phyloP scores from a whole-genome alignment of 2,888 invertebrate species.

The Hofmannophila pseudospretella region DNA sequence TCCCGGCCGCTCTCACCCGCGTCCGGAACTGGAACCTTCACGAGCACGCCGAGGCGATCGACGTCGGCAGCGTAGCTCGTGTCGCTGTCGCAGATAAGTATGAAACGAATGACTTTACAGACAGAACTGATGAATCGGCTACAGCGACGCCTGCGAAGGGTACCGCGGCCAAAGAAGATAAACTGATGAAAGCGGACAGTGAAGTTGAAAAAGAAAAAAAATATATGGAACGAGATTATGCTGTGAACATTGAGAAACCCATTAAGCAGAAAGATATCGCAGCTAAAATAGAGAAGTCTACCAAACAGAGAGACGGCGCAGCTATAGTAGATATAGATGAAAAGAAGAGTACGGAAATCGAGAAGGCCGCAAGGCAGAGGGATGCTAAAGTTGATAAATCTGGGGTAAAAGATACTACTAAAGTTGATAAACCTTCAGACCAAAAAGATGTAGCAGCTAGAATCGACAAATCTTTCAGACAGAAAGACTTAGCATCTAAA shows the following conservation, averaged over 20 bases:
- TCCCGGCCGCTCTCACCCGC: conserved; percentile 27
- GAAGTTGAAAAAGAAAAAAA: too few species aligned
- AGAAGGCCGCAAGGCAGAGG: not conserved
- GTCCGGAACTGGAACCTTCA: conserved; percentile 8
- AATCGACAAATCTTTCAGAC: conserved; percentile 3
- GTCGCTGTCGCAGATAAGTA: not conserved
- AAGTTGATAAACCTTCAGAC: not conserved
- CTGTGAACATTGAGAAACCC: not conserved
- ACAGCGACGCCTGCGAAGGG: not conserved
- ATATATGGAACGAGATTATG: too few species aligned
- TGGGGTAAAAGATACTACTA: not conserved
- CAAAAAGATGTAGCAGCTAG: conserved; percentile 1
- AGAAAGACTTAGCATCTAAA: conserved; percentile 1
- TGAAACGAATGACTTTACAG: not conserved
- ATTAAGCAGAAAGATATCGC: not conserved
- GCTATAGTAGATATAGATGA: too few species aligned
- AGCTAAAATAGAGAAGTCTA: conserved; percentile 2
- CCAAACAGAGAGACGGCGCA: not conserved
- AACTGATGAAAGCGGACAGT: too few species aligned
- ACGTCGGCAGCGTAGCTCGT: not conserved
- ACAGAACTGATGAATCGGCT: not conserved
- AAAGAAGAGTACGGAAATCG: not conserved
- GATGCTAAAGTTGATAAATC: conserved; percentile 4
- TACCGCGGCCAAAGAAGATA: not conserved
- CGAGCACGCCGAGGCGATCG: not conserved